A percentile compares a stretch with the other conserved stretches of the same genome.
Conservation (phyloP, 2,888 invertebrate genomes). For the Acleris emargana region DNA sequence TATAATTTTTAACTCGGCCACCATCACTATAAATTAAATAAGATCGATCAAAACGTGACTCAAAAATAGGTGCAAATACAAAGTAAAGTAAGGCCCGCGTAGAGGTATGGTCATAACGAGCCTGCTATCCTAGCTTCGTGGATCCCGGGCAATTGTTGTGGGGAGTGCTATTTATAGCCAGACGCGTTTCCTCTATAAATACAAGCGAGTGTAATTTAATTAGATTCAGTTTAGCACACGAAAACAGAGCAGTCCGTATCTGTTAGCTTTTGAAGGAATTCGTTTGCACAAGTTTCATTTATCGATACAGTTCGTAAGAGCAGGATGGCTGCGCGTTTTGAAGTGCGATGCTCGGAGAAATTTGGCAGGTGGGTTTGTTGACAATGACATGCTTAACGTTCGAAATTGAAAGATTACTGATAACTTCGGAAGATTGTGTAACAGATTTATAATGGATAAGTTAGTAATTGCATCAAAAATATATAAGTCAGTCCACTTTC, state of each 20-base stretch:
- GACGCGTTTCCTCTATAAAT: conserved; percentile 47
- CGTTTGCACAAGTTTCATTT: not conserved
- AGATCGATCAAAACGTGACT: too few relatives aligned
- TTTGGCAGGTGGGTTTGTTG: conserved; percentile 65
- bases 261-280: not conserved
- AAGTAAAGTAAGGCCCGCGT: too few relatives aligned
- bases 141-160: conserved; percentile 28
- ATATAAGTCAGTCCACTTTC: too few relatives aligned
- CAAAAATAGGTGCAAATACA: too few relatives aligned
- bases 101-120: not conserved
- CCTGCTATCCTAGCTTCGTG: too few relatives aligned
- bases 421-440: too few relatives aligned
- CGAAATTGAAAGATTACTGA: not conserved
- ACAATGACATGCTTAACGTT: not conserved
- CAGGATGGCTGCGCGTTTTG: conserved; percentile 60
- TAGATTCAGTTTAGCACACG: conserved; percentile 45
- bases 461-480: too few relatives aligned
- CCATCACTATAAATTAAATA: too few relatives aligned
- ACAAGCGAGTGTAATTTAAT: conserved; percentile 38
- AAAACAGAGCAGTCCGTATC: conserved; percentile 38
- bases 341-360: conserved; percentile 60
- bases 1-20: too few relatives aligned
- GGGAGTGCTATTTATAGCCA: conserved; percentile 44
- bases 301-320: not conserved
- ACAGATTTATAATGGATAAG: too few relatives aligned